phyloP scores from a whole-genome alignment of 1,140 invertebrate genomes.

The Conopomorpha cramerella region DNA sequence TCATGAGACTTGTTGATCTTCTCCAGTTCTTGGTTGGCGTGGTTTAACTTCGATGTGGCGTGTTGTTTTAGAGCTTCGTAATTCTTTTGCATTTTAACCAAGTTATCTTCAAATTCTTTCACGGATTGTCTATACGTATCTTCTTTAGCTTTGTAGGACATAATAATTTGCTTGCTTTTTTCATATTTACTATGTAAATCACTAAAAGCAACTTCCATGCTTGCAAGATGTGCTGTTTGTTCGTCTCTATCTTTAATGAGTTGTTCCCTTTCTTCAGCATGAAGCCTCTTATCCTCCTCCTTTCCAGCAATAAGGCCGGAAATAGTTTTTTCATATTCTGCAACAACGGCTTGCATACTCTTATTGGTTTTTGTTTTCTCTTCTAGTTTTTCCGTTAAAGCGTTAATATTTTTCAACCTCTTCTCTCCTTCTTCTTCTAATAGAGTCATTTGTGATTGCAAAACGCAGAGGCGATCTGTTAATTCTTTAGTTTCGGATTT shows the following conservation, averaged over 20 bases:
- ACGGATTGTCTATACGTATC: conserved; percentile 40
- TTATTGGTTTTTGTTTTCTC: conserved; percentile 41
- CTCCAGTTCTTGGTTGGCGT: conserved; percentile 70
- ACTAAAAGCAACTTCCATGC: conserved; percentile 77
- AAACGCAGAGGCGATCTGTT: conserved; percentile 25
- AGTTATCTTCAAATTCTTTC: conserved; percentile 39
- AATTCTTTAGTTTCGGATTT: conserved; percentile 38
- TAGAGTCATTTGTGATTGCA: conserved; percentile 35
- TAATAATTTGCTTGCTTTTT: conserved; percentile 49
- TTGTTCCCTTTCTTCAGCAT: conserved; percentile 36
- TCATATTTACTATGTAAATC: conserved; percentile 71
- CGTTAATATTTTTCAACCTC: conserved; percentile 32
- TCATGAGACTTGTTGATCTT: conserved; percentile 65
- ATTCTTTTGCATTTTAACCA: conserved; percentile 48
- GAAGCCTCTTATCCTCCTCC: conserved; percentile 59
- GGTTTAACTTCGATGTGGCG: conserved; percentile 49
- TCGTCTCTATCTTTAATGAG: conserved; percentile 64
- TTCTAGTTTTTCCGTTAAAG: conserved; percentile 28
- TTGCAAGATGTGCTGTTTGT: conserved; percentile 73
- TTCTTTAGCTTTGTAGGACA: conserved; percentile 47
- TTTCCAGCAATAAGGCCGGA: conserved; percentile 65
- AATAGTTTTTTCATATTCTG: conserved; percentile 72
- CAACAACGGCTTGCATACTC: conserved; percentile 62
- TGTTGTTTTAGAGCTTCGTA: conserved; percentile 53
- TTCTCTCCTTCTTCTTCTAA: conserved; percentile 30